Conservation (phyloP, 2,888 invertebrate species). For the Desoria tigrina region DNA sequence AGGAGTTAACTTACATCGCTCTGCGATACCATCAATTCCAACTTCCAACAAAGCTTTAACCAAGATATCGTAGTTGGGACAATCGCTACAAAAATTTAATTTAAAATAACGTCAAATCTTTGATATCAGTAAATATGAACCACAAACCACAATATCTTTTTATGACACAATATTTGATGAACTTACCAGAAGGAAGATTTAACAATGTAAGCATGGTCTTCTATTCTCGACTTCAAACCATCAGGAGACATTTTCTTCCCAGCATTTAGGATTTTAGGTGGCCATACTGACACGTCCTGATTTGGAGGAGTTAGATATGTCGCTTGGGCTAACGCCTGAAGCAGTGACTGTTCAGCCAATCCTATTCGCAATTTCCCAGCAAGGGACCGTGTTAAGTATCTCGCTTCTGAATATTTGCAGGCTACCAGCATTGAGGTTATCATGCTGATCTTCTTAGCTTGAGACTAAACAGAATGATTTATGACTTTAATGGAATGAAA, state of each 20-base stretch:
- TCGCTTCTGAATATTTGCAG: slow-evolving; percentile 81
- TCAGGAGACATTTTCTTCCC: slow-evolving; percentile 67
- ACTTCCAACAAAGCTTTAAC: slow-evolving; percentile 74
- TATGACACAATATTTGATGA: slow-evolving; percentile 7
- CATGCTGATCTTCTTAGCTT: slow-evolving; percentile 76
- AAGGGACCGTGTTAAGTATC: slow-evolving; percentile 84
- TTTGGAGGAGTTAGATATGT: slow-evolving; percentile 75
- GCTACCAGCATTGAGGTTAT: slow-evolving; percentile 92
- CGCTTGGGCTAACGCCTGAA: slow-evolving; percentile 86
- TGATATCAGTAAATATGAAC: not conserved
- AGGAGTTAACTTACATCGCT: slow-evolving; percentile 81
- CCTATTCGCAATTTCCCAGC: slow-evolving; percentile 95
- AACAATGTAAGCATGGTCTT: slow-evolving; percentile 72
- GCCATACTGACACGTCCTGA: slow-evolving; percentile 60
- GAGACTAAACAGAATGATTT: slow-evolving; percentile 44
- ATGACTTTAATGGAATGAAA: no score
- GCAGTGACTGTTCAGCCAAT: slow-evolving; percentile 91
- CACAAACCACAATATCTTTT: no score
- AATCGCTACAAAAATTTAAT: slow-evolving; percentile 68
- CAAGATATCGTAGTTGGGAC: slow-evolving; percentile 88
- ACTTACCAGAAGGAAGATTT: slow-evolving; percentile 89
- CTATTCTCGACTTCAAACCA: slow-evolving; percentile 72
- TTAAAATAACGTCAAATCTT: not conserved
- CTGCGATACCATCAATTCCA: slow-evolving; percentile 73
- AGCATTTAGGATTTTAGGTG: slow-evolving; percentile 67